Base-by-base conservation (phyloP, 2,797 vertebrate species). In the Australoheros facetus region DNA sequence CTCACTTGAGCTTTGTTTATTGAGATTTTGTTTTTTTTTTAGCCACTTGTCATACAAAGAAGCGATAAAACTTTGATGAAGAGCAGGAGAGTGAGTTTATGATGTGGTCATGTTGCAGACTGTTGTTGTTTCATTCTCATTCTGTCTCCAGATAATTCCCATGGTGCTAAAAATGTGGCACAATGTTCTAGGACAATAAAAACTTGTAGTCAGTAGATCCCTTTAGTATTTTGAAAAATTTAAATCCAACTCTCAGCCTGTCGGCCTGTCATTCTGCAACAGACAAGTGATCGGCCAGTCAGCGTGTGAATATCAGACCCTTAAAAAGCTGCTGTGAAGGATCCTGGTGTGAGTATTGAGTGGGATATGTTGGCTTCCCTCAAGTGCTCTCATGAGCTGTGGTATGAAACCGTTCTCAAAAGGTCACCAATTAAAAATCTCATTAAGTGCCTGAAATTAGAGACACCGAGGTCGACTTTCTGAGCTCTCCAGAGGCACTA, bases 391-490 rank as follows among this genome's bases (percentile, higher is more conserved):
- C 89, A 84, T 87, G 90, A 88, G 89, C 90, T 78, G 51, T 62
- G 85, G 81, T 80, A 89, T 81, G 75, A 92, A 92, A 88, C 83
- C 88, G 56, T 92, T 90, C 87, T 91, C 87, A 70, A 90, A 95
- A 96, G 94, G 94, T 95, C 94, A 94, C 91, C 92, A 95, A 96
- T 96, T 96, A 96, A 95, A 95, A 96, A 95, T 91, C 94, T 94
- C 94, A 96, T 96, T 95, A 95, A 90, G 89, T 87, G 92, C 88
- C 91, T 94, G 92, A 94, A 94, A 94, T 95, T 95, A 94, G 93
- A 94, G 93, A 86, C 92, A 90, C 90, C 28, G 85, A 89, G 91
- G 92, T 94, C 84, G 90, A 92, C 84, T 90, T 86, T 94, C 75
- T 82, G 90, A 88, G 91, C 89, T 89, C 85, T 93, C 94, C 92